Base-by-base conservation (phyloP, 1,140 invertebrate species). In the Probaryconus sp. region DNA sequence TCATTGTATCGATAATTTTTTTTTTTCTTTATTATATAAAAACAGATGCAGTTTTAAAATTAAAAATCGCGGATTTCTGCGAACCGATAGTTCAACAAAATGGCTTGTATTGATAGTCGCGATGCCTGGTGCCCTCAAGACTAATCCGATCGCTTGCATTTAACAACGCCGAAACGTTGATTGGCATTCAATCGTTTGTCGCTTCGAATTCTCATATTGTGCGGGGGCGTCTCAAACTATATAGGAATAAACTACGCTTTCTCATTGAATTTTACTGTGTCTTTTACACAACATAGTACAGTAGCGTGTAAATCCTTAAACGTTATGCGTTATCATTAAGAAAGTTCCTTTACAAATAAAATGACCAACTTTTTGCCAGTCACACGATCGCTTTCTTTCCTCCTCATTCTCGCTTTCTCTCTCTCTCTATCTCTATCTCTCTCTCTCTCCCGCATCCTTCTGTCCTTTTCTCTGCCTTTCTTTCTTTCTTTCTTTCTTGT, bases 271-370 rank as follows among this genome's bases (percentile, higher is more conserved):
- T 82, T 78, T 79, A 81, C 80, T 77, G 79, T 76, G 72, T 80
- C 77, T 83, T 67, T 83, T 81, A 86, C 73, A 79, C 72, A 81
- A 81, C 81, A 81, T 79, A 81, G 48, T 83, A 81, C 79, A 81
- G 61, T 81, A 79, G 76, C 77, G 71, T 80, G 78, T 81, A 81
- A 83, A 81, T 82, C 64, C 74, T 81, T 80, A 81, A 82, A 79
- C 73, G 58, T 81, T 79, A 74, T 64, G 43, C 50, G 55, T 71
- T n/a, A 64, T 64, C 58, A 33, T 80, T 71, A 81, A 81, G 79
- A 84, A 81, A 81, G 73, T 84, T 80, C 70, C 71, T 74, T 79
- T 77, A 82, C 77, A 82, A 81, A 79, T 78, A 53, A n/a, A 76
- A 76, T 78, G 63, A 38, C 37, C 55, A 60, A 71, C 58, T 53